phyloP scores from a whole-genome alignment of 2,888 invertebrate species.

The Ormyrus rosae region DNA sequence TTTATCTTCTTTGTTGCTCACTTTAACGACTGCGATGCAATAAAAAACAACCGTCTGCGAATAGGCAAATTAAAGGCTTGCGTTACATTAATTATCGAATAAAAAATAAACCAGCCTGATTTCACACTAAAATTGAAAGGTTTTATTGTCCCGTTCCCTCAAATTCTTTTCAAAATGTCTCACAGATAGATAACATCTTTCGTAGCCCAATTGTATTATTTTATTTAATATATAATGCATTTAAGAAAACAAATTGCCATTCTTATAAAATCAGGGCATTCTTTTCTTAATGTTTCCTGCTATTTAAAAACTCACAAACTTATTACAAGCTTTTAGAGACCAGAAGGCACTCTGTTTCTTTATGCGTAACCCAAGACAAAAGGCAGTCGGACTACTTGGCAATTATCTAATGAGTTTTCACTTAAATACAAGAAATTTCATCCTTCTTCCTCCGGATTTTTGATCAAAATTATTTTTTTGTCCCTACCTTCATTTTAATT shows the following conservation, averaged over 20 bases:
- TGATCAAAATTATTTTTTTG: constrained; percentile 31
- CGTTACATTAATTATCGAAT: too few species aligned
- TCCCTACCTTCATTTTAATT: neutral
- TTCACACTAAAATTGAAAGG: too few species aligned
- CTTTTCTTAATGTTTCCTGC: neutral
- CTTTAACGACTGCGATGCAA: constrained; percentile 7
- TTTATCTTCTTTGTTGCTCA: constrained; percentile 39
- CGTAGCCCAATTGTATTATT: too few species aligned
- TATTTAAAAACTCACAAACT: too few species aligned
- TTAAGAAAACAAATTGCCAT: neutral
- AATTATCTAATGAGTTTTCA: constrained; percentile 49
- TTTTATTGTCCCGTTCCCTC: too few species aligned
- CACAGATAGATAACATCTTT: too few species aligned
- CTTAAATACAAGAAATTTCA: neutral
- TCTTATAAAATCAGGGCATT: constrained; percentile 9
- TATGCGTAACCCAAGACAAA: too few species aligned
- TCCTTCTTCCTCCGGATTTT: neutral
- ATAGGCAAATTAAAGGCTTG: too few species aligned
- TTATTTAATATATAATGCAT: neutral
- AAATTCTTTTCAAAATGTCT: too few species aligned
- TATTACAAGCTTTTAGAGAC: too few species aligned
- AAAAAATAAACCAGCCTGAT: too few species aligned
- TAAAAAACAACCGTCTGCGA: neutral
- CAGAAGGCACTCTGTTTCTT: too few species aligned
- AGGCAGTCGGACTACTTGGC: neutral